Percentiles rank a stretch among this genome's conserved stretches.
These are phyloP conservation scores for Limonius californicus DNA, from an alignment of 1,140 invertebrate genomes.

Conservation along the genomic window DNA sequence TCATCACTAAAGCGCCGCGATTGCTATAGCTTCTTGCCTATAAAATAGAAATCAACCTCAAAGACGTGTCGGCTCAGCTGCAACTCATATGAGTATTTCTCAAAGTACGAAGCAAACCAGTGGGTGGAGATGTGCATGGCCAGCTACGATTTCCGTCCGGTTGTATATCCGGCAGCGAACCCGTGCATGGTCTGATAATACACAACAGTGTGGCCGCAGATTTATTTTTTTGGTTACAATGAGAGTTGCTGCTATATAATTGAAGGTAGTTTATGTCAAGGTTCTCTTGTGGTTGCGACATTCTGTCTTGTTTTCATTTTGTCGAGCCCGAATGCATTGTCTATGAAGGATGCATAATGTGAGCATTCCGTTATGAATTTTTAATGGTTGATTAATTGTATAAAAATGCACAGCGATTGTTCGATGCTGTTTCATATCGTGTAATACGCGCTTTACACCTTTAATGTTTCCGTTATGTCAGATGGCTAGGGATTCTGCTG, in stretches of 20 bases:
- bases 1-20: background rate
- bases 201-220: too few relatives aligned
- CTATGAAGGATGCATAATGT: too few relatives aligned
- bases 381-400: too few relatives aligned
- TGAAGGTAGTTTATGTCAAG: too few relatives aligned
- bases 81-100: slow-evolving; percentile 1
- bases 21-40: background rate
- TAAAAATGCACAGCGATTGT: too few relatives aligned
- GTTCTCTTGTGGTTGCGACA: too few relatives aligned
- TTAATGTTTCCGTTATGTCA: too few relatives aligned
- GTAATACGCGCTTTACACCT: too few relatives aligned
- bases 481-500: too few relatives aligned
- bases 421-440: too few relatives aligned
- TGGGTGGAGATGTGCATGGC: slow-evolving; percentile 20
- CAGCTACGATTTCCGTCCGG: slow-evolving; percentile 18
- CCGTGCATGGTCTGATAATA: background rate
- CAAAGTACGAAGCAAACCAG: background rate
- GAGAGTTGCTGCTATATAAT: too few relatives aligned
- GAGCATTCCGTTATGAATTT: too few relatives aligned
- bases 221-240: background rate
- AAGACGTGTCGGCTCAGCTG: slow-evolving; percentile 1
- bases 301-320: background rate
- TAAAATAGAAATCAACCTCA: slow-evolving; percentile 14
- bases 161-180: background rate
- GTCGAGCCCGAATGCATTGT: background rate